Conservation (phyloP, 2,888 invertebrate species). For the Villa cingulata region DNA sequence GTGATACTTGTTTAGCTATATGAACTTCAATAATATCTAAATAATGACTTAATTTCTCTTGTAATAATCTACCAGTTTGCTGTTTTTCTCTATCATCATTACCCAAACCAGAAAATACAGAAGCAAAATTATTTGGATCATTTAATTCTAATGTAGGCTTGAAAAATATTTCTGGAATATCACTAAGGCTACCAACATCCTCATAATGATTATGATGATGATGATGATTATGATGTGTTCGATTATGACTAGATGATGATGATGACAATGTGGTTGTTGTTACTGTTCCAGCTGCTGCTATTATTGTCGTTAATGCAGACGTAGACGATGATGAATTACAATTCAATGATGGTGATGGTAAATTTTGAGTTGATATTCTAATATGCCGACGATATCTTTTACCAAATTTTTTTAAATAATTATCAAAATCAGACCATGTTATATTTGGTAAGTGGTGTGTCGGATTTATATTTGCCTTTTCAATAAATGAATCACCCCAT, state of each 20-base stretch:
- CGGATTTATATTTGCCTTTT: conserved; percentile 60
- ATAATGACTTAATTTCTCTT: conserved; percentile 87
- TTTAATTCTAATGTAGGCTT: conserved; percentile 65
- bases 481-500: conserved; percentile 93
- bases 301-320: not conserved
- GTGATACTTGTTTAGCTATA: conserved; percentile 78
- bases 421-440: conserved; percentile 69
- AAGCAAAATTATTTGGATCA: conserved; percentile 64
- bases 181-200: conserved; percentile 38
- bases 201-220: conserved; percentile 16
- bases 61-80: conserved; percentile 51
- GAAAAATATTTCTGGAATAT: conserved; percentile 75
- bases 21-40: conserved; percentile 89
- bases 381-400: conserved; percentile 51
- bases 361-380: conserved; percentile 28
- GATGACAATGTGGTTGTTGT: conserved; percentile 9
- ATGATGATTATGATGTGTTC: conserved; percentile 8
- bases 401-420: conserved; percentile 67
- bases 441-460: conserved; percentile 75
- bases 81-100: conserved; percentile 28
- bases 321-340: not conserved
- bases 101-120: conserved; percentile 63
- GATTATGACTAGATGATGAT: conserved; percentile 7
- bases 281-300: conserved; percentile 7
- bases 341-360: conserved; percentile 10